Percentiles rank a stretch among this genome's conserved stretches.
Conservation (phyloP, 2,797 vertebrate species). For the Xiphophorus birchmanni region DNA sequence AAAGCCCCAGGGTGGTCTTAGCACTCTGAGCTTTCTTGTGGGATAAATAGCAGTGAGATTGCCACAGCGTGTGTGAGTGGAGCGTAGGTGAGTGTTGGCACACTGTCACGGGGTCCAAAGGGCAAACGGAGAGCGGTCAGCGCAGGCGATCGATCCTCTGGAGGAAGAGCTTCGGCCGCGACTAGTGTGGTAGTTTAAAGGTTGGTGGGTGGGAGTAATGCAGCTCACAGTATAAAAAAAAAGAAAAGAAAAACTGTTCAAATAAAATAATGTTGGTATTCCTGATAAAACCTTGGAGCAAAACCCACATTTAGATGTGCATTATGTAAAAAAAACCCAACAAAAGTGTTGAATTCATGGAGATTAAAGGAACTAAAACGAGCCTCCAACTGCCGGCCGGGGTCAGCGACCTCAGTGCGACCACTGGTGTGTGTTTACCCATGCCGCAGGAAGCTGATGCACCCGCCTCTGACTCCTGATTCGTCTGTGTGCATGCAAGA, state of each 20-base stretch:
- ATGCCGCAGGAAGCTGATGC: conserved; percentile 70
- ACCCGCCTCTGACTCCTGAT: conserved; percentile 25
- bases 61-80: background rate
- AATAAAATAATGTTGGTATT: background rate
- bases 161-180: conserved; percentile 6
- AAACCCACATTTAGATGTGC: background rate
- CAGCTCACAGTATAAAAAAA: background rate
- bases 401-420: conserved; percentile 68
- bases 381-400: conserved; percentile 21
- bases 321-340: background rate
- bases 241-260: background rate
- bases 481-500: conserved; percentile 13
- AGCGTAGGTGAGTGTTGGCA: conserved; percentile 16
- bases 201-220: background rate
- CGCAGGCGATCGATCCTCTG: conserved; percentile 61
- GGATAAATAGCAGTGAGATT: conserved; percentile 15
- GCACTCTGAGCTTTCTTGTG: conserved; percentile 21
- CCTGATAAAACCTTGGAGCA: background rate
- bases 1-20: conserved; percentile 17
- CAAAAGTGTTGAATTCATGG: background rate
- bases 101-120: conserved; percentile 52
- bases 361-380: background rate
- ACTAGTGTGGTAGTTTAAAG: conserved; percentile 20
- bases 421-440: conserved; percentile 69
- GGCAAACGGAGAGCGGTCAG: conserved; percentile 27